Evolutionary conservation across 2,797 vertebrate species (phyloP), one percentile per base, ranked within the genome.

Genomic region (Sus cebifrons): DNA sequence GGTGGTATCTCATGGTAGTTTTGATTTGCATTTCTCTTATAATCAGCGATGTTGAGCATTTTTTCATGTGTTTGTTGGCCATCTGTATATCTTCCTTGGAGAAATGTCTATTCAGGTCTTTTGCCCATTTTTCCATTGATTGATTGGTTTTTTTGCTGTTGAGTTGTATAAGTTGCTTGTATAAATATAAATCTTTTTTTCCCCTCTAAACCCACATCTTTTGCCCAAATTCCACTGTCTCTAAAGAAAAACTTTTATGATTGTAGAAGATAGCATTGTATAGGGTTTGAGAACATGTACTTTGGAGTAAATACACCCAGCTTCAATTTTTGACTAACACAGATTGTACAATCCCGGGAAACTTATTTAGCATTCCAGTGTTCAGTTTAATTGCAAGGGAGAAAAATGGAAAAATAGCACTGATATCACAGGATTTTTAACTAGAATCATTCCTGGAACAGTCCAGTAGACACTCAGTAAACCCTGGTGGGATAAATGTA

Each of bases 311-410:
- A 52, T 75, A 77, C 4, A 1, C 1, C 18, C 17, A 62, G 68
- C 1, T 58, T 93, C 32, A n/a, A 27, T 12, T 1, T 92, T 89
- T 91, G 20, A 78, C 29, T 25, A 12, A 75, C 56, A 81, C 0
- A 21, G 18, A 7, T 54, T 93, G 21, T 65, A 71, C 23, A 94
- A 93, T 62, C 9, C 9, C 65, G 27, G 27, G 17, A 16, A 52
- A 60, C 25, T 82, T 95, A 77, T 15, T 89, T 84, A 9, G 40
- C 74, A 14, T 78, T 88, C 32, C 78, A 94, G 40, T 56, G 6
- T 58, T 83, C 17, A 77, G 23, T 95, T 93, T 74, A 54, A 88
- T 90, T 83, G 27, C 11, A 83, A 91, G 56, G 7, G 11, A 6
- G 6, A 58, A 82, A 64, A 91, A 11, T 54, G 14, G 40, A 83